phyloP scores from a whole-genome alignment of 1,140 invertebrate genomes.

The Pinna nobilis region DNA sequence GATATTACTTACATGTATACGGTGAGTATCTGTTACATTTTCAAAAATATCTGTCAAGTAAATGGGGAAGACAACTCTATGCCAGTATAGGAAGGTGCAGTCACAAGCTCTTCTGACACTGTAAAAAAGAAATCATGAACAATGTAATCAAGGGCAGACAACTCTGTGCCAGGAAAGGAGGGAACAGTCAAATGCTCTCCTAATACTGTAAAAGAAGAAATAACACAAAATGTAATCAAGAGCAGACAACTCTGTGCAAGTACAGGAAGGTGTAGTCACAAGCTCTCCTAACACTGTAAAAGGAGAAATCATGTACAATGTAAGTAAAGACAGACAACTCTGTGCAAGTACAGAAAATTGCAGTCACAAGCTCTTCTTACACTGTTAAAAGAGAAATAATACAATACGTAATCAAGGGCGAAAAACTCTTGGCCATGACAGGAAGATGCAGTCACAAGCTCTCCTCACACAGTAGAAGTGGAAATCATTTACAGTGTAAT shows the following conservation, averaged over 20 bases:
- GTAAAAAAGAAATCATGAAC: not conserved
- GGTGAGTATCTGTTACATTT: slow-evolving; percentile 79
- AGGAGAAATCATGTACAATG: too few relatives aligned
- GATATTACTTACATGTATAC: slow-evolving; percentile 77
- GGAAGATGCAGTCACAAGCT: too few relatives aligned
- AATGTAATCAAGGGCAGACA: slow-evolving; percentile 79
- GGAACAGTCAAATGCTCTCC: slow-evolving; percentile 82
- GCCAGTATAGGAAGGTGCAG: slow-evolving; percentile 89
- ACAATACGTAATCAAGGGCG: too few relatives aligned
- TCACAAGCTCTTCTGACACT: slow-evolving; percentile 80
- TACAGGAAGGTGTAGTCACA: slow-evolving; percentile 87
- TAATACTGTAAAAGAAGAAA: slow-evolving; percentile 71
- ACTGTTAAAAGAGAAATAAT: too few relatives aligned
- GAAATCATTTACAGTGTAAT: too few relatives aligned
- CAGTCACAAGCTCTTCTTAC: too few relatives aligned
- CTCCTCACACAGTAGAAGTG: too few relatives aligned
- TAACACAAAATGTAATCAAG: too few relatives aligned
- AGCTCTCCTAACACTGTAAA: slow-evolving; percentile 76
- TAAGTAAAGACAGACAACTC: too few relatives aligned
- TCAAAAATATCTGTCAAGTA: slow-evolving; percentile 85
- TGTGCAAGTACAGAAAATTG: too few relatives aligned
- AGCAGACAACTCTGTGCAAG: slow-evolving; percentile 86
- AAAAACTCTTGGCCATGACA: too few relatives aligned
- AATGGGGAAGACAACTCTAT: slow-evolving; percentile 84
- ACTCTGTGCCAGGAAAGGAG: slow-evolving; percentile 90